phyloP scores from a whole-genome alignment of 2,888 invertebrate species.

The Lagria hirta region DNA sequence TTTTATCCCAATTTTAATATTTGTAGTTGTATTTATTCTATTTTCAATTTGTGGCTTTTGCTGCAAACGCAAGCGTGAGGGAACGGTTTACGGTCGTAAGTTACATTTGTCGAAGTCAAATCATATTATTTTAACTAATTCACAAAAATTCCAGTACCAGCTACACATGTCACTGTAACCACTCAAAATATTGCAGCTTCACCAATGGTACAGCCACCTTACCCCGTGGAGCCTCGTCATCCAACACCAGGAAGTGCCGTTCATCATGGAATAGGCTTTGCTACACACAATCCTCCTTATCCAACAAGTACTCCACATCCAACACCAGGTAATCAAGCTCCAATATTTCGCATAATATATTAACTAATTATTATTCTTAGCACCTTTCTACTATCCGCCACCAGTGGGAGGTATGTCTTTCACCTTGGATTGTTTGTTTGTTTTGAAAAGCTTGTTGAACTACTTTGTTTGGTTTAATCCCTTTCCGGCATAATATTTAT shows the following conservation, averaged over 20 bases:
- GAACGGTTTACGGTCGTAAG: constrained; percentile 43
- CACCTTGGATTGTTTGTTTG: constrained; percentile 5
- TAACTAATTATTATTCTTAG: constrained; percentile 9
- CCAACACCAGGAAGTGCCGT: constrained; percentile 26
- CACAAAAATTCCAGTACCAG: constrained; percentile 11
- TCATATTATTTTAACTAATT: neutral
- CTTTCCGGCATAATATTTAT: too few relatives aligned
- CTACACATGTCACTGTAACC: constrained; percentile 27
- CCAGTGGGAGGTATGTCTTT: constrained; percentile 21
- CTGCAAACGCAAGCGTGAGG: constrained; percentile 42
- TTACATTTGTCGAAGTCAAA: constrained; percentile 13
- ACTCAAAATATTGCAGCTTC: constrained; percentile 27
- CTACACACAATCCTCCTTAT: constrained; percentile 23
- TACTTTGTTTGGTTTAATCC: neutral
- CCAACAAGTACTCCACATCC: constrained; percentile 28
- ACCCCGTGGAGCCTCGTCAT: constrained; percentile 30
- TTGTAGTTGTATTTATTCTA: constrained; percentile 40
- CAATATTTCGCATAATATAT: constrained; percentile 2
- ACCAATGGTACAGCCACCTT: constrained; percentile 31
- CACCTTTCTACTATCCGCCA: constrained; percentile 21
- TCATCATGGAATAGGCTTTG: constrained; percentile 24
- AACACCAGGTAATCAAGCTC: constrained; percentile 27
- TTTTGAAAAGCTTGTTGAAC: too few relatives aligned
- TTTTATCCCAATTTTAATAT: constrained; percentile 36
- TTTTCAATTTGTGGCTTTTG: constrained; percentile 44